Percentiles rank a stretch among this genome's conserved stretches.
Evolutionary conservation across 2,888 invertebrate genomes (phyloP).

Genomic region (Drosophila formosana): DNA sequence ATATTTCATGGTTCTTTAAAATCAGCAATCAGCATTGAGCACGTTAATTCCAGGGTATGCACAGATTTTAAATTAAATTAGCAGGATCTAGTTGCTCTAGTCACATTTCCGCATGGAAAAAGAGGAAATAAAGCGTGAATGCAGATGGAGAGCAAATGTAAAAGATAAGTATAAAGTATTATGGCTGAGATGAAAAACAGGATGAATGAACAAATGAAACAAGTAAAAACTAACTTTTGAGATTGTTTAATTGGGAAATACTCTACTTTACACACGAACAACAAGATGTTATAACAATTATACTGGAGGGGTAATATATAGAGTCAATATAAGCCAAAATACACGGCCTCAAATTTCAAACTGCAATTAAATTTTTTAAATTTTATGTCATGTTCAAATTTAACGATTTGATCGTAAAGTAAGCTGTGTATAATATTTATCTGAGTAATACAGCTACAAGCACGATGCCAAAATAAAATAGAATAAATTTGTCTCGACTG

Average conservation of each 20-base stretch:
- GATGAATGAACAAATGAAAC: conserved; percentile 3
- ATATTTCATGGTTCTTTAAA: background rate
- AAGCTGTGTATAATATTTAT: no score
- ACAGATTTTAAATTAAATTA: background rate
- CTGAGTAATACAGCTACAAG: no score
- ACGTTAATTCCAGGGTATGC: background rate
- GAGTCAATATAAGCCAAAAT: background rate
- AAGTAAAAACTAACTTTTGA: background rate
- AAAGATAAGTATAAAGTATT: background rate
- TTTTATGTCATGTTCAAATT: background rate
- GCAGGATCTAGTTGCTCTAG: background rate
- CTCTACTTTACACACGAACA: background rate
- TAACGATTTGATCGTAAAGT: no score
- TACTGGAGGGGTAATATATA: no score
- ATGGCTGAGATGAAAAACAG: background rate
- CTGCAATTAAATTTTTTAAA: no score
- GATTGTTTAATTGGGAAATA: background rate
- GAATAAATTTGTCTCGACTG: no score
- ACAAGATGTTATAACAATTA: no score
- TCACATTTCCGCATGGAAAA: background rate
- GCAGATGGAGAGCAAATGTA: background rate
- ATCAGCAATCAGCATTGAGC: background rate
- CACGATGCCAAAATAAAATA: no score
- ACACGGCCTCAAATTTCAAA: no score
- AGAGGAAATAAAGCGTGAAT: conserved; percentile 3